Conservation (phyloP, 1,140 invertebrate species). For the Phenacoccus solenopsis region DNA sequence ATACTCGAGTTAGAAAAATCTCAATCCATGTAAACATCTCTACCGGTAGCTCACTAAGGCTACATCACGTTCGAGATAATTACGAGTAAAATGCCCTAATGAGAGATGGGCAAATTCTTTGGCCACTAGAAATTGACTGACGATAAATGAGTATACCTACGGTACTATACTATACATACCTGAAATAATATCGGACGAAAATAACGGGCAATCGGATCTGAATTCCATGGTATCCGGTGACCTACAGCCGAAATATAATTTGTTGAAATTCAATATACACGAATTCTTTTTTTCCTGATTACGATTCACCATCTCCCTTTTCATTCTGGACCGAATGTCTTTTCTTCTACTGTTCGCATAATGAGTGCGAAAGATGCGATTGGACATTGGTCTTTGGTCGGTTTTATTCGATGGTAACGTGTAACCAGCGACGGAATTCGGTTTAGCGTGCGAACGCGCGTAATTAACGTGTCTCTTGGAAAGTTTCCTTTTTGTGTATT, state of each 20-base stretch:
- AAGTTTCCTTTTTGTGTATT: conserved; percentile 5
- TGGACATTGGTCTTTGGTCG: neutral
- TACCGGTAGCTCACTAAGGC: no score
- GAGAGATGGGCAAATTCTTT: no score
- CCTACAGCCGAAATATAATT: conserved; percentile 31
- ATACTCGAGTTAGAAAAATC: neutral
- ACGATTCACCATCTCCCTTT: neutral
- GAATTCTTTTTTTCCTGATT: conserved; percentile 11
- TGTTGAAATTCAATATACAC: conserved; percentile 28
- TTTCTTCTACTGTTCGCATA: neutral
- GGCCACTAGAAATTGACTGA: no score
- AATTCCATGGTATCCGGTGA: conserved; percentile 33
- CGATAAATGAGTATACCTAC: no score
- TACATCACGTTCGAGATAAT: no score
- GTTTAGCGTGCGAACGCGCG: neutral
- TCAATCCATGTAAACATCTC: no score
- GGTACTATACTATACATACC: no score
- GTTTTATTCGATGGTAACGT: neutral
- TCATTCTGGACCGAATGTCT: neutral
- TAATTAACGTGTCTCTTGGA: neutral
- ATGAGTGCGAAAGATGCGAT: neutral
- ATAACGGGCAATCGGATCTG: conserved; percentile 30
- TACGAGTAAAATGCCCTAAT: no score
- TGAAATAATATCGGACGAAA: conserved; percentile 28
- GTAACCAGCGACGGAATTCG: neutral